Base-by-base conservation (phyloP, 2,113 vertebrate genomes). In the Crotalus helleri region DNA sequence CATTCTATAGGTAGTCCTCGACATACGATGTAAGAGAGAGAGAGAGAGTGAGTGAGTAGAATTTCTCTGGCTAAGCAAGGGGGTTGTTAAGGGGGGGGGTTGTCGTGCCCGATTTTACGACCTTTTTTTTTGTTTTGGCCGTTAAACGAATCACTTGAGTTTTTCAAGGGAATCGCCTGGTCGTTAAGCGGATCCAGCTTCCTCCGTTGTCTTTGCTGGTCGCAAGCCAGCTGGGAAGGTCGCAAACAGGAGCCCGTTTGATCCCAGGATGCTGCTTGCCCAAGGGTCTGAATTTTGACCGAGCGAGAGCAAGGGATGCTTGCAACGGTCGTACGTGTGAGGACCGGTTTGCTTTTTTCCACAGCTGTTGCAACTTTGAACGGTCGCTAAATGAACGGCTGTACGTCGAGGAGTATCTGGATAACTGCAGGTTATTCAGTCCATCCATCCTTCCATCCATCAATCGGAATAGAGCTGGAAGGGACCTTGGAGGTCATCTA, bases 61-160 rank as follows among this genome's bases (percentile, higher is more conserved):
- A 74, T 74, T 33, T 33, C 13, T 1, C 10, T 54, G 10, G 53
- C 53, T 11, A 54, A 54, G 53, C 53, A 10, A 74, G n/a, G n/a
- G 0, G 64, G 64, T 74, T 17, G 1, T 74, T 74, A 15, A 33
- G 39, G n/a, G 2, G 64, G 5, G 44, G 5, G 44, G 3, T 46
- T 46, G 44, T 33, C 13, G 0, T 0, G 0, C n/a, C 64, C 2
- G 1, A 17, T 7, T 17, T 12, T 17, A 33, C 2, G 12, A 33
- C 64, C 1, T 17, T 33, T 26, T 23, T 26, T 23, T 59, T 39
- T 39, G 39, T 39, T 39, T 39, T 39, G 39, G 59, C 9, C 11
- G 29, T 69, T 33, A n/a, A 33, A 11, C 2, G 12, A 33, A 69
- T 33, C 13, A 0, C 64, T n/a, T 29, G 8, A 2, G 59, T n/a